Evolutionary conservation across 2,113 vertebrate genomes (phyloP).

Genomic region (Toxostoma redivivum): DNA sequence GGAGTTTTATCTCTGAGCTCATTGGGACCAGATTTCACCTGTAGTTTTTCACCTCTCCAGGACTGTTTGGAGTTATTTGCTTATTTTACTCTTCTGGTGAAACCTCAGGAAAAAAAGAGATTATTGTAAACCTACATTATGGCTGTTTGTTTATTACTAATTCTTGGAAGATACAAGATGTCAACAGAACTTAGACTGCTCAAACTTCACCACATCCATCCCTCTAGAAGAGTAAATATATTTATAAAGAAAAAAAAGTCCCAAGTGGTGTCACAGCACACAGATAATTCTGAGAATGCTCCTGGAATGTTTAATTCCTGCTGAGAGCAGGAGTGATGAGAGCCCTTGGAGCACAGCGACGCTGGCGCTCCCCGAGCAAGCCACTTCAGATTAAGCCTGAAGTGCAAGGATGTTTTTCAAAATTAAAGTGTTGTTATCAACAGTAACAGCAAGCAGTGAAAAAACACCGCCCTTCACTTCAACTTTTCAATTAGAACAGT

Average conservation of each 20-base stretch:
- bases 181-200: not conserved
- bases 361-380: not conserved
- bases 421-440: conserved; percentile 63
- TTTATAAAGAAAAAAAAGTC: not conserved
- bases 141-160: not conserved
- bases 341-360: not conserved
- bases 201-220: not conserved
- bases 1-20: not conserved
- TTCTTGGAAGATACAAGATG: not conserved
- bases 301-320: not conserved
- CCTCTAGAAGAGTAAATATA: not conserved
- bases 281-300: not conserved
- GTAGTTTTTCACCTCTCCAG: not conserved
- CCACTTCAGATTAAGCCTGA: conserved; percentile 30
- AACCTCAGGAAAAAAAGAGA: not conserved
- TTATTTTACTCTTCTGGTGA: not conserved
- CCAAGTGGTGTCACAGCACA: not conserved
- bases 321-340: not conserved
- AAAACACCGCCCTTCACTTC: conserved; percentile 74
- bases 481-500: conserved; percentile 69
- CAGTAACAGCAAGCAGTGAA: conserved; percentile 53
- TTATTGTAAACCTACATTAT: not conserved
- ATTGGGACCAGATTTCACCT: not conserved
- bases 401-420: conserved; percentile 47
- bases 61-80: not conserved